Evolutionary conservation across 53 echinoderm and acorn worm species (phyloP).

Genomic region (Henricia sp.): DNA sequence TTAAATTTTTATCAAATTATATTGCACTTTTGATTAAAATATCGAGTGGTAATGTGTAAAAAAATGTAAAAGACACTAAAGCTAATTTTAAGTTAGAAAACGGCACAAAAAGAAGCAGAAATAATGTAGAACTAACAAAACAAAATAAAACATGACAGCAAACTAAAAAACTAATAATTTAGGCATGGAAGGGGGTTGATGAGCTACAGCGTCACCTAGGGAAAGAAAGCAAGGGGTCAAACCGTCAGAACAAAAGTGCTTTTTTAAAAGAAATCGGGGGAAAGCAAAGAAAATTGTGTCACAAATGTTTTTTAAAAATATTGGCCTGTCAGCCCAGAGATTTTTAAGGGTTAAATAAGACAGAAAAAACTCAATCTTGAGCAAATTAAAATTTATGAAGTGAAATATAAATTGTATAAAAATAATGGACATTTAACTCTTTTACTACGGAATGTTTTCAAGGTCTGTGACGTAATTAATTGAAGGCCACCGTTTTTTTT

Average conservation of each 20-base stretch:
- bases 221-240: conserved; percentile 66
- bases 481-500: too few relatives aligned
- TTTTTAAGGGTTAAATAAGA: too few relatives aligned
- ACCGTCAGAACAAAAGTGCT: conserved; percentile 18
- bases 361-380: too few relatives aligned
- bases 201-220: conserved; percentile 80
- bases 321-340: too few relatives aligned
- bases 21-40: conserved; percentile 32
- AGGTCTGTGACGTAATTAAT: too few relatives aligned
- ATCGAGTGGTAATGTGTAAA: background rate
- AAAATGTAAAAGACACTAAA: background rate
- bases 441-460: too few relatives aligned
- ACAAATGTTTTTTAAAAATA: too few relatives aligned
- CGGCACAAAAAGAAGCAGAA: conserved; percentile 8
- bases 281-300: conserved; percentile 5
- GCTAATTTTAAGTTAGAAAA: background rate
- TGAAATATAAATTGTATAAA: too few relatives aligned
- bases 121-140: conserved; percentile 15
- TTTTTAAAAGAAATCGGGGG: background rate
- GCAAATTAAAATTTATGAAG: too few relatives aligned
- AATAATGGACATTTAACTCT: too few relatives aligned
- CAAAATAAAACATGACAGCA: conserved; percentile 28
- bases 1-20: background rate
- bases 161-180: conserved; percentile 50
- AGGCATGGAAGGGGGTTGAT: conserved; percentile 54